Conservation (phyloP, 2,888 invertebrate species). For the Andrena bucephala region DNA sequence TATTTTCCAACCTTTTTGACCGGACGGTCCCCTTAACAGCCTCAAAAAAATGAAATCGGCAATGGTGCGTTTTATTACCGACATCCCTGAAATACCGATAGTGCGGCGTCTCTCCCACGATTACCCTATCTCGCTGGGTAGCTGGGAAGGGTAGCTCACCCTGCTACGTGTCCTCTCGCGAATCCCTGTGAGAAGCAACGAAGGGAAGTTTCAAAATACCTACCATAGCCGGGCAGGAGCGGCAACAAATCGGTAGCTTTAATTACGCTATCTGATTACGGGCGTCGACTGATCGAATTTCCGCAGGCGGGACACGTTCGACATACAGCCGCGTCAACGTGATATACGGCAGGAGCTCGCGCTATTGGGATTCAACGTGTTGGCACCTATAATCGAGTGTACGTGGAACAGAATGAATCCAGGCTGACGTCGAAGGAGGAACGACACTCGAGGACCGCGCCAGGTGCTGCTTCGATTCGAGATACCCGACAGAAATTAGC, state of each 20-base stretch:
- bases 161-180: neutral
- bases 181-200: neutral
- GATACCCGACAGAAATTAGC: constrained; percentile 31
- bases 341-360: constrained; percentile 68
- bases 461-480: constrained; percentile 45
- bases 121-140: too few species aligned
- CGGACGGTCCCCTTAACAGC: too few species aligned
- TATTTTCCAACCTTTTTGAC: too few species aligned
- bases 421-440: constrained; percentile 48
- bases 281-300: constrained; percentile 31
- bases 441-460: constrained; percentile 13
- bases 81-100: too few species aligned
- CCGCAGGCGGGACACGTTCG: constrained; percentile 73
- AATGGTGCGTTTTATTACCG: too few species aligned
- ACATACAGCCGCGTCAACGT: constrained; percentile 64
- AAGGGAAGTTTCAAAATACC: neutral
- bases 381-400: constrained; percentile 73
- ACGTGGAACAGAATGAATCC: constrained; percentile 62
- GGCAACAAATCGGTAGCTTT: constrained; percentile 16
- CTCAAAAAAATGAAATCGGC: too few species aligned
- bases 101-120: too few species aligned
- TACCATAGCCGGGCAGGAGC: neutral
- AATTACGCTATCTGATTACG: constrained; percentile 38
- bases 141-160: neutral
- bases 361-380: constrained; percentile 75